A percentile compares a stretch with the other conserved stretches of the same genome.
Evolutionary conservation across 92 coral and sea anemone genomes (phyloP).

Genomic region (Epizoanthus stellaris): DNA sequence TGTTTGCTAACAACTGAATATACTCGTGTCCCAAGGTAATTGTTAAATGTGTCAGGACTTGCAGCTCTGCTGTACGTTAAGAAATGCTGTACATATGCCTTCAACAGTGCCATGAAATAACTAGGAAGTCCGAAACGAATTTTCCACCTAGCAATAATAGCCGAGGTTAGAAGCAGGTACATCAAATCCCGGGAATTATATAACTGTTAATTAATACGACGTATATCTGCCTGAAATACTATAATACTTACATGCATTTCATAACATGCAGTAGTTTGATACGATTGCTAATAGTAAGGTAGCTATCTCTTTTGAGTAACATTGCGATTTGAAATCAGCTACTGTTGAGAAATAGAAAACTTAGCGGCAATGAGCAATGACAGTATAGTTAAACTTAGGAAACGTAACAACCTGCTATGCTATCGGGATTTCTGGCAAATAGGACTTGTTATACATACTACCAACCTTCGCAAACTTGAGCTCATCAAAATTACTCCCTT

Average conservation of each 20-base stretch:
- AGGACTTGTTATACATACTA: too few relatives aligned
- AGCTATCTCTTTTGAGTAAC: not conserved
- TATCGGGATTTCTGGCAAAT: not conserved
- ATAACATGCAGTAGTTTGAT: not conserved
- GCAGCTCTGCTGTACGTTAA: too few relatives aligned
- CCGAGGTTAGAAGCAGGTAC: not conserved
- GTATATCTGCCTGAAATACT: not conserved
- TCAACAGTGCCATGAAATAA: too few relatives aligned
- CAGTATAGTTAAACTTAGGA: not conserved
- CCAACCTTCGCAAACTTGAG: too few relatives aligned
- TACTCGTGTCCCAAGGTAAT: too few relatives aligned
- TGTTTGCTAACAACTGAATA: too few relatives aligned
- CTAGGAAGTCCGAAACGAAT: not conserved
- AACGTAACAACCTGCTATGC: not conserved
- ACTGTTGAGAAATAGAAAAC: not conserved
- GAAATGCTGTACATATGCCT: too few relatives aligned
- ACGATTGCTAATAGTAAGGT: not conserved
- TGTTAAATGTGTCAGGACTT: too few relatives aligned
- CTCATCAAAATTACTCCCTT: too few relatives aligned
- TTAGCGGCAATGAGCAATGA: not conserved
- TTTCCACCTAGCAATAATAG: not conserved
- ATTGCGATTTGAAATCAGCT: not conserved
- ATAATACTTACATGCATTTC: too few relatives aligned
- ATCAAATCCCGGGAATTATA: not conserved
- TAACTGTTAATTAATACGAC: not conserved